Conservation (phyloP, 1,140 invertebrate species). For the Bombus cullumanus region DNA sequence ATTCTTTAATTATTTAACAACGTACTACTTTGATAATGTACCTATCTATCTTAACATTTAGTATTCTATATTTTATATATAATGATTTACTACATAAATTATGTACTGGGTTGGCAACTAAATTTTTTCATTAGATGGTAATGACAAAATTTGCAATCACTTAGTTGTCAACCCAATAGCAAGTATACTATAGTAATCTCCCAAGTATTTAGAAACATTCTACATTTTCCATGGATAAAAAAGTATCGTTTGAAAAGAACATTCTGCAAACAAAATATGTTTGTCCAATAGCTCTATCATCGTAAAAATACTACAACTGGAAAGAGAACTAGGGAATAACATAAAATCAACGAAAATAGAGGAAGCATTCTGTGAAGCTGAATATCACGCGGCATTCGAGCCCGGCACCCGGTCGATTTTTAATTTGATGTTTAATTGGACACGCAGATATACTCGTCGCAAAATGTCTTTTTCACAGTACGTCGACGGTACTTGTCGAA, state of each 20-base stretch:
- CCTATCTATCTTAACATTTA: not conserved
- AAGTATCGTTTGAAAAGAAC: not conserved
- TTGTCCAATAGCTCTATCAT: not conserved
- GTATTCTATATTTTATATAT: not conserved
- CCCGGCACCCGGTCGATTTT: not conserved
- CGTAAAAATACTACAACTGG: too few relatives aligned
- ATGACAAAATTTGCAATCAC: too few relatives aligned
- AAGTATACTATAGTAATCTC: too few relatives aligned
- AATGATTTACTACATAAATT: not conserved
- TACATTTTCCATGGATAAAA: not conserved
- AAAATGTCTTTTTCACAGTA: conserved; percentile 7
- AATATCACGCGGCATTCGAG: not conserved
- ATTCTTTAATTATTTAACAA: not conserved
- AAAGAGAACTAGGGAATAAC: not conserved
- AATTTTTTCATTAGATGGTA: too few relatives aligned
- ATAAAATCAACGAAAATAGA: not conserved
- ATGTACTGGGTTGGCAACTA: too few relatives aligned
- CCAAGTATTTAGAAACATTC: not conserved
- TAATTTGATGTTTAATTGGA: conserved; percentile 16
- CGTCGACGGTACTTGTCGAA: not conserved
- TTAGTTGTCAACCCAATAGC: not conserved
- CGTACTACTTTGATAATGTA: not conserved
- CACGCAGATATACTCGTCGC: not conserved
- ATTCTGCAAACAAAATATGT: not conserved
- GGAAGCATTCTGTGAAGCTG: not conserved